Evolutionary conservation across 1,140 invertebrate species (phyloP), one percentile per base, ranked within the genome.

Genomic region (Liolophura sinensis): DNA sequence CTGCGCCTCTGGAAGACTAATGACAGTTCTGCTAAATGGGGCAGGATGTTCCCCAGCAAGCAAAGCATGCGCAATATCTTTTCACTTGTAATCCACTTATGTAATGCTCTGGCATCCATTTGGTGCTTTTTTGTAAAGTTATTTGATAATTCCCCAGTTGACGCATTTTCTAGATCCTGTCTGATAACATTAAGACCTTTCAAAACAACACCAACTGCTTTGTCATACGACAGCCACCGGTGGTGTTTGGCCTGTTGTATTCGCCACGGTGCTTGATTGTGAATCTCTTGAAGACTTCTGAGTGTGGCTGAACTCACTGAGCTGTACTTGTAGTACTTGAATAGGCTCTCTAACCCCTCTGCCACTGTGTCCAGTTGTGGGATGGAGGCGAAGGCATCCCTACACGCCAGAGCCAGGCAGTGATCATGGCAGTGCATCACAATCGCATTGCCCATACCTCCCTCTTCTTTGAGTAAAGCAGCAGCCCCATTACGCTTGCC

Each of bases 321-420:
- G 57, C 62, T 64, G 54, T 65, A 64, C 25, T 65, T 69, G 59
- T 69, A 64, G 67, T 69, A 60, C n/a, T 61, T 69, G 62, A 61
- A 58, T 15, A 69, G 51, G 18, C 51, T 52, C 9, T 69, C 55
- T 16, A 69, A 14, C 5, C 49, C 62, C 11, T 69, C 51, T 40
- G 64, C 67, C 20, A 52, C 6, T 54, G 60, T 69, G 20, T 65
- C 61, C 47, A 69, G 50, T 47, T 47, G 3, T 56, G 58, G 51
- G 6, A 61, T 49, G 18, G 25, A 18, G 11, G 49, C 49, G 27
- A 69, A 69, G 48, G 62, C 65, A 20, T 64, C 62, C 52, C 59
- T 64, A 25, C 58, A 61, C 11, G 67, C 67, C 14, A 69, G 67
- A n/a, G 62, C 62, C 31, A 69, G 62, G 31, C 67, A n/a, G 51